A percentile compares a stretch with the other conserved stretches of the same genome.
Evolutionary conservation across 2,888 invertebrate genomes (phyloP).

Genomic region (Erebia palarica): DNA sequence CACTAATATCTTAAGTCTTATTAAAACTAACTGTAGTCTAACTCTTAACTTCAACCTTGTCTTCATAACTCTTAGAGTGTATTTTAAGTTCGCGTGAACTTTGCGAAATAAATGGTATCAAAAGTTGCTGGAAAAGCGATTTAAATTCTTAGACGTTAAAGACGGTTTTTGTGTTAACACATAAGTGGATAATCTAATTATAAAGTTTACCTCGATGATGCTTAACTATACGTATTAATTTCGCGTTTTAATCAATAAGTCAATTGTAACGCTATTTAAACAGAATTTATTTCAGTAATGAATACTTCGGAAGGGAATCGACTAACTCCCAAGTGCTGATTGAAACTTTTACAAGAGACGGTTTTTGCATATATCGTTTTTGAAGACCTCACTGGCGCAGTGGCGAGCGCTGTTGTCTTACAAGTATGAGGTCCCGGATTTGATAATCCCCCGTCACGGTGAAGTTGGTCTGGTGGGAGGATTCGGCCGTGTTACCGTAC

Average conservation of each 20-base stretch:
- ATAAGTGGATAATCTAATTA: slow-evolving; percentile 7
- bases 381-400: no score
- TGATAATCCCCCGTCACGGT: no score
- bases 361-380: no score
- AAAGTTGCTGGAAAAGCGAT: not conserved
- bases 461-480: no score
- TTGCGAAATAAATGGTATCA: not conserved
- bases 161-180: not conserved
- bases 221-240: slow-evolving; percentile 10
- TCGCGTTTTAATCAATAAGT: slow-evolving; percentile 12
- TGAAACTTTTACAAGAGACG: no score
- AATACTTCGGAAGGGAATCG: no score
- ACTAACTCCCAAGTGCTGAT: no score
- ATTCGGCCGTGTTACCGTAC: no score
- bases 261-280: not conserved
- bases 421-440: no score
- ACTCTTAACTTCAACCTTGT: not conserved
- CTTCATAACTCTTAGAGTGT: not conserved
- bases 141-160: not conserved
- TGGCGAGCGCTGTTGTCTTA: no score
- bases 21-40: not conserved
- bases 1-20: not conserved
- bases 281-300: not conserved
- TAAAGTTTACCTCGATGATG: slow-evolving; percentile 2
- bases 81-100: slow-evolving; percentile 3